Evolutionary conservation across 92 coral and sea anemone genomes (phyloP), one percentile per base, ranked within the genome.

Genomic region (Phenganax subtilis): DNA sequence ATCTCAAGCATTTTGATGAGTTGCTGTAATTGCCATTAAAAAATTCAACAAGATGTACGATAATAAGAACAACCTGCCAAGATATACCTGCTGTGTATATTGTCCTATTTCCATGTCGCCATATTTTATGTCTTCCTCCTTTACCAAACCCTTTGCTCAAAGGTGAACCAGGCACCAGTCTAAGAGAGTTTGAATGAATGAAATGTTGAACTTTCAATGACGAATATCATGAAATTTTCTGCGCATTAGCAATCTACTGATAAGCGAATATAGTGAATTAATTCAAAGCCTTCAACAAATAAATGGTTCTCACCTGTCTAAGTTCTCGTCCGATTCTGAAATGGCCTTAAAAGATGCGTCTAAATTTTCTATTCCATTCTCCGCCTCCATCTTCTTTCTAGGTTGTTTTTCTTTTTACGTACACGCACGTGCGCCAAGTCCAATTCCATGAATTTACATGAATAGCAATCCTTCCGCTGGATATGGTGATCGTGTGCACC

Each of bases 51-150:
- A 59, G 20, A 59, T 59, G 65, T 6, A 59, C 65, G 20, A 59
- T 20, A 20, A 64, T 64, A n/a, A 5, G 47, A 17, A 64, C 37
- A 64, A 7, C 6, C 10, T 64, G 12, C 10, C 12, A 64, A 29
- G 17, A 52, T 82, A 80, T 61, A 91, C 97, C 97, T 64, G 97
- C 93, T 58, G 97, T 89, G 77, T 91, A 91, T 56, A 91, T 82
- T 8, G 97, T 91, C 66, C 87, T 85, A 80, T 91, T 91, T 15
- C 86, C 85, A 56, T 90, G 85, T 28, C 90, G 60, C 71, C 70
- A 77, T 11, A 77, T 71, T 27, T 52, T 77, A 59, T 77, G 71
- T 52, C 71, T 62, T 59, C 71, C 2, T 6, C 82, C 82, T 62
- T 59, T 77, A 12, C 82, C 82, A 61, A 77, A 28, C 0, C 54